phyloP scores from a whole-genome alignment of 2,888 invertebrate species.

The Thysanoteuthis rhombus region DNA sequence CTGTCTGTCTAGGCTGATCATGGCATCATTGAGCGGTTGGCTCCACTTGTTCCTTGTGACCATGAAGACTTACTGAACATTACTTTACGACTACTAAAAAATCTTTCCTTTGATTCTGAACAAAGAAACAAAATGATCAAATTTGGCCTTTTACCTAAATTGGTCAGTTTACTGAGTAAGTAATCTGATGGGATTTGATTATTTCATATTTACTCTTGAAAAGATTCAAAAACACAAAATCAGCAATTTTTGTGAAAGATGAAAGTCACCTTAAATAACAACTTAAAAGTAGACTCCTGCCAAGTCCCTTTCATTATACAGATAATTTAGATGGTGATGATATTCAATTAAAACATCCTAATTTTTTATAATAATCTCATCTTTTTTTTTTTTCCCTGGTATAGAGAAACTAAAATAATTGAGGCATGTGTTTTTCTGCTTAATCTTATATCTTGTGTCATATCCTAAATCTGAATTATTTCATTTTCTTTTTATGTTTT shows the following conservation, averaged over 20 bases:
- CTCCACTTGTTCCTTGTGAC: slow-evolving; percentile 78
- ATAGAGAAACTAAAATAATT: no score
- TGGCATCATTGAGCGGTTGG: slow-evolving; percentile 74
- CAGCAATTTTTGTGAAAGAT: no score
- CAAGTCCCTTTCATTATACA: no score
- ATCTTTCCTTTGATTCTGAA: slow-evolving; percentile 93
- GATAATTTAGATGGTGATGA: no score
- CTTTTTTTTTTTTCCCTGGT: no score
- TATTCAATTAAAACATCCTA: no score
- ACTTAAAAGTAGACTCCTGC: no score
- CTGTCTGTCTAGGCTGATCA: slow-evolving; percentile 52
- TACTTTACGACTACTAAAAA: slow-evolving; percentile 87
- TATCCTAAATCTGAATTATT: neutral
- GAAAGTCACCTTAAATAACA: no score
- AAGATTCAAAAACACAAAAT: no score
- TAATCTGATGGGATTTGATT: slow-evolving; percentile 31
- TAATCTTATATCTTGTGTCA: slow-evolving; percentile 39
- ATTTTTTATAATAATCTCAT: no score
- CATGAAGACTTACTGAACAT: slow-evolving; percentile 81
- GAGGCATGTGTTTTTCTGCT: neutral
- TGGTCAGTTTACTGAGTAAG: slow-evolving; percentile 87
- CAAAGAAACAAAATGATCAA: slow-evolving; percentile 89
- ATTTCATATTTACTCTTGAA: no score
- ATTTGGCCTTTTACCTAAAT: slow-evolving; percentile 86
- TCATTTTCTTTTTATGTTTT: neutral